Base-by-base conservation (phyloP, 2,888 invertebrate species). In the Saturnia japonica region DNA sequence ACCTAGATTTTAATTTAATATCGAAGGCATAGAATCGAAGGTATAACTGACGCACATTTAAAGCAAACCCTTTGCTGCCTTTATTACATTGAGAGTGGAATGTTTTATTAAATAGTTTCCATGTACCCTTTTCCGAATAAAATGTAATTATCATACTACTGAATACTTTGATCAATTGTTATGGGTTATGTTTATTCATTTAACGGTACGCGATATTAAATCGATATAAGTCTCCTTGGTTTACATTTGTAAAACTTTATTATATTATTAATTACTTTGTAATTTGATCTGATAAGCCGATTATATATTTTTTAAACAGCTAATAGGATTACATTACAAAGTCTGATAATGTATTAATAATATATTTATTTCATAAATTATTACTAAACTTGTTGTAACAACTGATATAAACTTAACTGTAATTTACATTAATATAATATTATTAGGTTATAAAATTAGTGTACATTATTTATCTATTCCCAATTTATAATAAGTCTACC, bases 161-260 rank as follows among this genome's bases (percentile, higher is more conserved):
- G n/a, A n/a, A 84, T 90, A 88, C 85, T 86, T 87, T 84, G 83
- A 81, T 88, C 89, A 91, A 90, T 91, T n/a, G n/a, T n/a, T n/a
- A n/a, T n/a, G n/a, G n/a, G n/a, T n/a, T 91, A 90, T 88, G 85
- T 85, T 82, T 77, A 80, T 80, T 83, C 80, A 85, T 88, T 86
- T 85, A 84, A 83, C 84, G 80, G 75, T 75, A 78, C 78, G 81
- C n/a, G 40, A 19, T 64, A 40, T 40, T 40, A 64, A n/a, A 25
- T 40, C 8, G 34, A 64, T 7, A 40, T 40, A 19, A 40, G n/a
- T 60, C 57, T 60, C 4, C 3, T 60, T 28, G 14, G 28, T 64
- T 40, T 16, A 62, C 2, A 34, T 62, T 16, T 62, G 4, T 57
- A 34, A 34, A 34, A 19, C 11, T 28, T 11, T 28, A 60, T 25